phyloP scores from a whole-genome alignment of 2,113 vertebrate genomes.

The Sinocyclocheilus rhinocerous region DNA sequence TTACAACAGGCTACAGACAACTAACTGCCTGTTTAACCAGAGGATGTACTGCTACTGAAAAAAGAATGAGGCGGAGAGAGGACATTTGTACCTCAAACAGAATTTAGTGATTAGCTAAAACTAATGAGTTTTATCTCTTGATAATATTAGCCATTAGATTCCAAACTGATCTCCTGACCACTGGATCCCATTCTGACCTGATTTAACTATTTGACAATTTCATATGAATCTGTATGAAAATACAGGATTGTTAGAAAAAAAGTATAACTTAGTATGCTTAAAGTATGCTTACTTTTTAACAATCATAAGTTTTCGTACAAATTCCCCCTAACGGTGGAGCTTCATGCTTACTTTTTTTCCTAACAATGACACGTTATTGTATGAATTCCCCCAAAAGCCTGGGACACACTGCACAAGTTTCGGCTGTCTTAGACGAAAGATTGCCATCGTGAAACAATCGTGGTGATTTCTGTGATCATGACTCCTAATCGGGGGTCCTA shows the following conservation, averaged over 20 bases:
- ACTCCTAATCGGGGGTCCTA: no score
- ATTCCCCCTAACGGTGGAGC: no score
- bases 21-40: slow-evolving; percentile 17
- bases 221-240: neutral
- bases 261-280: no score
- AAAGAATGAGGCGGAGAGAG: neutral
- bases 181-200: neutral
- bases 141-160: neutral
- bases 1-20: slow-evolving; percentile 21
- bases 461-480: no score
- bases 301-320: neutral
- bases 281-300: neutral
- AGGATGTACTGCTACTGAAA: neutral
- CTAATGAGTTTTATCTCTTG: neutral
- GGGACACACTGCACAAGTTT: no score
- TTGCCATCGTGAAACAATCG: no score
- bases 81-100: neutral
- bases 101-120: neutral
- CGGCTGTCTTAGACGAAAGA: no score
- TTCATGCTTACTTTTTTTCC: no score
- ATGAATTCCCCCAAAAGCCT: no score
- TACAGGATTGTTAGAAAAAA: no score
- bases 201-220: neutral
- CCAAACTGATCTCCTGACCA: neutral
- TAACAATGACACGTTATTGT: no score